Evolutionary conservation across 2,113 vertebrate genomes (phyloP).

Genomic region (Pavo muticus): DNA sequence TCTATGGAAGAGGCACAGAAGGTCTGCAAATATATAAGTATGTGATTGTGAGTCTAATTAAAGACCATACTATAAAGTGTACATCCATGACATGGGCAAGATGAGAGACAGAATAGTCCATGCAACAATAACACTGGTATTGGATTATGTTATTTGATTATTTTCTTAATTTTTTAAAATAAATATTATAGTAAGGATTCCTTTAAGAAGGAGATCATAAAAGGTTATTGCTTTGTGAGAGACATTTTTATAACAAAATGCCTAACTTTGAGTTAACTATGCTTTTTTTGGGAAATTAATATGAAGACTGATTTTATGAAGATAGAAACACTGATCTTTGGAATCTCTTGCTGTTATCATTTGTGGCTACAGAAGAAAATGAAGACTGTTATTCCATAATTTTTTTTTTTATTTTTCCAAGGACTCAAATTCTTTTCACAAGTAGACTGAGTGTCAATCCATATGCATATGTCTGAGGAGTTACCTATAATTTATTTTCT

Average conservation of each 20-base stretch:
- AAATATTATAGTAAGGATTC: not conserved
- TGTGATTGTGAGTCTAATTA: not conserved
- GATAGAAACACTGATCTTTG: not conserved
- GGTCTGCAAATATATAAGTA: not conserved
- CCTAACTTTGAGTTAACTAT: not conserved
- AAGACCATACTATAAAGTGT: not conserved
- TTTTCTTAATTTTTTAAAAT: not conserved
- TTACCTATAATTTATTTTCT: conserved; percentile 62
- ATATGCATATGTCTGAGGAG: not conserved
- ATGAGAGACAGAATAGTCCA: not conserved
- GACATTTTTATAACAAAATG: not conserved
- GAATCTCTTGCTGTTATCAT: not conserved
- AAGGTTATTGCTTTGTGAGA: not conserved
- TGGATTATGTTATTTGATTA: not conserved
- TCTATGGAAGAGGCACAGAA: not conserved
- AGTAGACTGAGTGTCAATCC: conserved; percentile 13
- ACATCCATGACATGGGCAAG: not conserved
- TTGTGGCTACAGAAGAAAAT: conserved; percentile 11
- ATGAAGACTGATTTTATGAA: not conserved
- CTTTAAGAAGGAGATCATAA: not conserved
- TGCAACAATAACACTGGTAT: not conserved
- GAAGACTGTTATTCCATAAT: not conserved
- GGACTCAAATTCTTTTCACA: not conserved
- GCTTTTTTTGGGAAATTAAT: not conserved
- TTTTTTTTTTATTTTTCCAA: conserved; percentile 9